Evolutionary conservation across 2,797 vertebrate species (phyloP), one percentile per base, ranked within the genome.

Genomic region (Intellagama lesueurii): DNA sequence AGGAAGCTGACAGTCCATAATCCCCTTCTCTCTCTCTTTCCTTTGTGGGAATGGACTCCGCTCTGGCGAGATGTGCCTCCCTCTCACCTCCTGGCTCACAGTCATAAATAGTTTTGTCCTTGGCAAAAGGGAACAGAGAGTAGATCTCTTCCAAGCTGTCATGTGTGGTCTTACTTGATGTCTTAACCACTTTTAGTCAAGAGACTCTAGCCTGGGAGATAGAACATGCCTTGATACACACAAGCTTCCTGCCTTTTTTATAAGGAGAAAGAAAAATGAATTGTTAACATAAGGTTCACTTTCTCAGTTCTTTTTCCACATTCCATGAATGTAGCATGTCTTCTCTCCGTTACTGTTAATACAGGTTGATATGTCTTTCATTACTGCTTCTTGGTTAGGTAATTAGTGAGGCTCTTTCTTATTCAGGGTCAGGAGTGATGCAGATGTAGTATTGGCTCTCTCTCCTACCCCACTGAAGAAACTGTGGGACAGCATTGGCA

Each of bases 331-430:
- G 75, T 40, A 28, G 90, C 56, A 49, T 66, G 35, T 11, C 73
- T 92, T 91, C 72, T 88, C 72, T n/a, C 84, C 79, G 9, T 85
- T 26, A 88, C 87, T 89, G 4, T 32, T 52, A 72, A n/a, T 52
- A 72, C n/a, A n/a, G 49, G 9, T 84, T 32, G 47, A 49, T 32
- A 22, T 19, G 40, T 32, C 28, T 70, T 70, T 30, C 40, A 47
- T 83, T 47, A 22, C 35, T 5, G 24, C 14, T 69, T 90, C 86
- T 79, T 89, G 19, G 14, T 83, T 86, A 90, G 72, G 92, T 52
- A 80, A 87, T 86, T 88, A 66, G 7, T 89, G 64, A 92, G 24
- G 30, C 87, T 5, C 6, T 30, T 87, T 40, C 0, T 80, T 26
- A 88, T 56, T 90, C 80, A 35, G 60, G 81, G 14, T 26, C n/a